phyloP scores from a whole-genome alignment of 2,797 vertebrate genomes.

The Pipistrellus kuhlii region DNA sequence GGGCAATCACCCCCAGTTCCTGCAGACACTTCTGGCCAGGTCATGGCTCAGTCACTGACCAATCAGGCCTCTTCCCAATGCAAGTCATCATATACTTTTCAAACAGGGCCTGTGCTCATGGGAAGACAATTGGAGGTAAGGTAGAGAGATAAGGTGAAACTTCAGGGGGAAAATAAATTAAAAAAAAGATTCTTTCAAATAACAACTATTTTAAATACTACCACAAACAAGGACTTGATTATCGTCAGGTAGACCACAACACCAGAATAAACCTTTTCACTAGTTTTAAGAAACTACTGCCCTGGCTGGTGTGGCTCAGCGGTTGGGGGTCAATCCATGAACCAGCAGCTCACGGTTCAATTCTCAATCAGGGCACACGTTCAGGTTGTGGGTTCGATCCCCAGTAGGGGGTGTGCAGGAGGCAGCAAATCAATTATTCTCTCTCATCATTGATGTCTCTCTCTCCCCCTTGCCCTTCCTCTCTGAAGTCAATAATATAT shows the following conservation, averaged over 20 bases:
- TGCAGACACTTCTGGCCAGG: not conserved
- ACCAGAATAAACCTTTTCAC: not conserved
- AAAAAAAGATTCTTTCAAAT: not conserved
- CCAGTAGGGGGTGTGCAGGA: no score
- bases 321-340: no score
- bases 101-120: not conserved
- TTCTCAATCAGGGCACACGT: no score
- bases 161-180: not conserved
- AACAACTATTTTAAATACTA: not conserved
- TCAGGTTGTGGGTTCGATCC: no score
- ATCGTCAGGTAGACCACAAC: not conserved
- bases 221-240: not conserved
- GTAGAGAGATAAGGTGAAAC: not conserved
- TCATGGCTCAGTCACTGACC: not conserved
- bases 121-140: not conserved
- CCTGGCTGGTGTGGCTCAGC: no score
- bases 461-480: no score
- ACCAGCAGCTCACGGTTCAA: no score
- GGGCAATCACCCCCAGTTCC: not conserved
- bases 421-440: no score
- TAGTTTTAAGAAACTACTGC: not conserved
- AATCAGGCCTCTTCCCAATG: not conserved
- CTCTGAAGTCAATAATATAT: no score
- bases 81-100: not conserved
- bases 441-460: no score